Evolutionary conservation across 2,797 vertebrate genomes (phyloP).

Genomic region (Tadarida brasiliensis): DNA sequence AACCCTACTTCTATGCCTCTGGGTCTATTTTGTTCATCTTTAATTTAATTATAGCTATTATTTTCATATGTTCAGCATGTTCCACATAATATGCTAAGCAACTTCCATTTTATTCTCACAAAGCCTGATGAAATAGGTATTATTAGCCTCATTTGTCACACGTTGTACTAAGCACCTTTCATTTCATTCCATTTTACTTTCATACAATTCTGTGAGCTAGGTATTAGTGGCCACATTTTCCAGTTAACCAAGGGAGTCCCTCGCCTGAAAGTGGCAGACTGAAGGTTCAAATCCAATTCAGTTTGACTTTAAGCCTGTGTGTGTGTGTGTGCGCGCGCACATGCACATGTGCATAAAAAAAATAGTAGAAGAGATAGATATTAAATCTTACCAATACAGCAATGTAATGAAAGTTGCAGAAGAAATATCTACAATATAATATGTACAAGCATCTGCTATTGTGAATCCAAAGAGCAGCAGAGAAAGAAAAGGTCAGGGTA

Average conservation of each 20-base stretch:
- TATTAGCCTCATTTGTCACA: not conserved
- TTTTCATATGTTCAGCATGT: slow-evolving; percentile 42
- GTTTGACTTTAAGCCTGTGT: not conserved
- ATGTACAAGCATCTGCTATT: not conserved
- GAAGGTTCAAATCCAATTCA: not conserved
- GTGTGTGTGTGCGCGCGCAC: fast-evolving
- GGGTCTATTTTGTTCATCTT: no score
- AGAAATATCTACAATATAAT: not conserved
- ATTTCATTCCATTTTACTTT: not conserved
- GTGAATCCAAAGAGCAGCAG: not conserved
- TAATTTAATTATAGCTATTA: slow-evolving; percentile 39
- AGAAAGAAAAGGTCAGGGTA: not conserved
- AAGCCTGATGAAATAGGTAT: slow-evolving; percentile 12
- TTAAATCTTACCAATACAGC: not conserved
- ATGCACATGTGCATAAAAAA: not conserved
- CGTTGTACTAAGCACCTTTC: not conserved
- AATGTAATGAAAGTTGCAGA: not conserved
- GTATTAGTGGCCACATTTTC: not conserved
- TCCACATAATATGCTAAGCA: not conserved
- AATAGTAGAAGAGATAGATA: not conserved
- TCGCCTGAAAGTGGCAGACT: not conserved
- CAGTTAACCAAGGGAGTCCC: not conserved
- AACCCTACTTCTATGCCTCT: no score
- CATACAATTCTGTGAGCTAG: not conserved
- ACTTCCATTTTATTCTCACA: slow-evolving; percentile 17